phyloP scores from a whole-genome alignment of 2,113 vertebrate species.

The Stercorarius parasiticus region DNA sequence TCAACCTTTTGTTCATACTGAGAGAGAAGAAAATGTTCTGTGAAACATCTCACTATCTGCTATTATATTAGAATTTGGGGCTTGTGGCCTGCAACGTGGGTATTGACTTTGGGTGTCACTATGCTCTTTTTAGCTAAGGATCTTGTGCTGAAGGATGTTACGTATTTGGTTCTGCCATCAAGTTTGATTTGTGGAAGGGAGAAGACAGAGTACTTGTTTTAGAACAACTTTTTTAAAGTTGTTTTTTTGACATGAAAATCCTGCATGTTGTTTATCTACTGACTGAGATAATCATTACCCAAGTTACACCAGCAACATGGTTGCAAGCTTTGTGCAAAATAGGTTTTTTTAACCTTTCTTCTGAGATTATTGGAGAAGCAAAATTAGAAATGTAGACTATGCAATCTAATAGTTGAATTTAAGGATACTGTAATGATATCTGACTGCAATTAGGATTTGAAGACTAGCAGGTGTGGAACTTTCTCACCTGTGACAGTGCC shows the following conservation, averaged over 20 bases:
- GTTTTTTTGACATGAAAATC: not conserved
- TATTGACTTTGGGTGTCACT: not conserved
- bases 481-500: not conserved
- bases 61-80: not conserved
- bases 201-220: not conserved
- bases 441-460: not conserved
- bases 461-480: not conserved
- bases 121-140: not conserved
- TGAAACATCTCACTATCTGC: not conserved
- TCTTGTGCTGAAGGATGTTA: not conserved
- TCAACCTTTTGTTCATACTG: not conserved
- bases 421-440: not conserved
- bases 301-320: not conserved
- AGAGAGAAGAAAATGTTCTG: not conserved
- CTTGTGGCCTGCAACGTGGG: not conserved
- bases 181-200: not conserved
- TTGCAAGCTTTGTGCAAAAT: not conserved
- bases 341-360: not conserved
- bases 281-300: not conserved
- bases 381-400: not conserved
- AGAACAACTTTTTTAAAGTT: not conserved
- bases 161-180: not conserved
- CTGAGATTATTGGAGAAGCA: not conserved
- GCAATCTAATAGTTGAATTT: not conserved
- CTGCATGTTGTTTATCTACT: not conserved